Base-by-base conservation (phyloP, 2,797 vertebrate species). In the Mus caroli region DNA sequence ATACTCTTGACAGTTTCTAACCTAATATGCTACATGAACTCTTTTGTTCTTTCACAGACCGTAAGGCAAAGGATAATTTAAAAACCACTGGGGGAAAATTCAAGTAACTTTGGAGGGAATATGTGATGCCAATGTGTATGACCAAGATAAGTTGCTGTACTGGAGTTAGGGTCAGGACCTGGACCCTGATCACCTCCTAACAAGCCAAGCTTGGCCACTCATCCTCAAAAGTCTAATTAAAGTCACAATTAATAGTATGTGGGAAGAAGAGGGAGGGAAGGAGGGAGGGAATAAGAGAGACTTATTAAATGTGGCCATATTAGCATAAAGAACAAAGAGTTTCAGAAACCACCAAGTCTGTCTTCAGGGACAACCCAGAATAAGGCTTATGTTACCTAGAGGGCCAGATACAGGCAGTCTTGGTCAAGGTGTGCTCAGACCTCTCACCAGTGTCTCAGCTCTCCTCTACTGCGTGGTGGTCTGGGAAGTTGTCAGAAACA, bases 1-100 rank as follows among this genome's bases (percentile, higher is more conserved):
- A 91, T 94, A n/a, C 58, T 90, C 58, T 89, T 75, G 90, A 93
- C 50, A 94, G 58, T 88, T 71, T 96, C 43, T 75, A 92, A 88
- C 31, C n/a, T 90, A 75, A 75, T 77, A 86, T 88, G 24, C 52
- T 92, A 85, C 13, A 1, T 58, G 31, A 22, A 24, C 2, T 26
- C 56, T 84, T 90, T 94, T 90, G 67, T 85, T 77, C 0, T 83
- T 88, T 64, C 56, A 34, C 13, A 93, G 73, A 78, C 67, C 76
- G 40, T 69, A 92, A 93, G 24, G 37, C 80, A 37, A 8, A 93
- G 58, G 54, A 14, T 77, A 92, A 75, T 73, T 73, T 95, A 83
- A 94, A 96, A 95, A 82, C 71, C 17, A 67, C 3, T 96, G 34
- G 11, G 22, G 80, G 40, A 93, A 56, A 94, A 58, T 54, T 93